Evolutionary conservation across 2,797 vertebrate species (phyloP), one percentile per base, ranked within the genome.

Genomic region (Sternotherus odoratus): DNA sequence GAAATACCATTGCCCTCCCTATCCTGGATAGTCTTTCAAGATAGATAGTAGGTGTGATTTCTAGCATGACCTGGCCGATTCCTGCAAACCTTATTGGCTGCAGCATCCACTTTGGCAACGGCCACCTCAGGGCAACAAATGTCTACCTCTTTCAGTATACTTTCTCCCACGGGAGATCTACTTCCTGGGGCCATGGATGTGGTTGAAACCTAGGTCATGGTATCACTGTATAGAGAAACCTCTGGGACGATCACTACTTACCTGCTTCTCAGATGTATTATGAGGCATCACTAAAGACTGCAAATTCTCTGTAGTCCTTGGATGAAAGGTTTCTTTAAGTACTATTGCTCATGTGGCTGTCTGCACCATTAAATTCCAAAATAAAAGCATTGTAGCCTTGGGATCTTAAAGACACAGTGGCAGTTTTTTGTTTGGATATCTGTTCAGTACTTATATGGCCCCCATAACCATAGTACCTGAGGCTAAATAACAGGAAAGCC

Each of bases 381-480:
- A 78, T 8, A 43, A 39, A 23, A 46, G 63, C 1, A 48, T 30
- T 8, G 51, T 77, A 49, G 33, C 9, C 81, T 24, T 3, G 39
- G 69, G 4, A 0, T 3, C n/a, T 39, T 36, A 0, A 21, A 88
- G 80, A 74, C 36, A 4, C 75, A 36, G 43, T 54, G 57, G 85
- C 83, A 60, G 46, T 24, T 54, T 54, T 15, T 51, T 82, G 77
- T 79, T n/a, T 16, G 9, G 2, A 26, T 15, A 1, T 21, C 6
- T 13, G 8, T 66, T 66, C 46, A 24, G 69, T 28, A 72, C 69
- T 43, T 72, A 72, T 43, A 0, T 8, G 4, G 4, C 36, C 49
- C 11, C 4, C 1, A 11, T 7, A 60, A 9, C 66, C 50, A 3
- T 21, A 0, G 8, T 85, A 46, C 39, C 77, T 0, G 0, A 4